Percentiles rank a stretch among this genome's conserved stretches.
Conservation (phyloP, 2,113 vertebrate species). For the Lophotis ruficrista region DNA sequence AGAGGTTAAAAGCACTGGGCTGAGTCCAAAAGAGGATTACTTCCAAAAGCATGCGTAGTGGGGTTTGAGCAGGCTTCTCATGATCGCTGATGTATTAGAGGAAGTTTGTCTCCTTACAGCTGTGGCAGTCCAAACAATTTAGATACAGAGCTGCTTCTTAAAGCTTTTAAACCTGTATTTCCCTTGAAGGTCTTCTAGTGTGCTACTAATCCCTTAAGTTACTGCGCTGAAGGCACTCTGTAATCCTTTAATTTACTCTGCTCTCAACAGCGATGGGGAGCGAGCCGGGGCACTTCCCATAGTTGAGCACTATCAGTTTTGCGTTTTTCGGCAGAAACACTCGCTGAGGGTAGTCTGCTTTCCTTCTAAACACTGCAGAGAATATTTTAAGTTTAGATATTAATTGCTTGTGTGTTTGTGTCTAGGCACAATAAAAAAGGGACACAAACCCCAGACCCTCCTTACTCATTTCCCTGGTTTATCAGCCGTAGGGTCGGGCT, state of each 20-base stretch:
- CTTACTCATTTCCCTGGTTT: rapidly evolving
- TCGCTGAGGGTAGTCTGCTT: not conserved
- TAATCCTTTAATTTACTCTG: constrained; percentile 64
- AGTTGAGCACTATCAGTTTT: not conserved
- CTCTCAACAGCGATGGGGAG: not conserved
- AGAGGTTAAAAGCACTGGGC: constrained; percentile 22
- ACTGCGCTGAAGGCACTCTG: constrained; percentile 57
- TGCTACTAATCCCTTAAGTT: constrained; percentile 60
- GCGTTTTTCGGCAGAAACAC: not conserved
- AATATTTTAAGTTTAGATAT: not conserved
- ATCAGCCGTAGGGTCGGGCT: not conserved
- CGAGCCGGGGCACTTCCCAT: not conserved
- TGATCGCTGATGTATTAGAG: constrained; percentile 5
- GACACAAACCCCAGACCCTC: not conserved
- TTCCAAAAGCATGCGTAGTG: constrained; percentile 23
- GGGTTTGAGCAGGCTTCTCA: constrained; percentile 21
- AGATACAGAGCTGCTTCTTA: constrained; percentile 66
- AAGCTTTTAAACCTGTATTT: constrained; percentile 66
- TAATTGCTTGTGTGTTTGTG: not conserved
- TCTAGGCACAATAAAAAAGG: not conserved
- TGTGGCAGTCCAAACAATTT: constrained; percentile 57
- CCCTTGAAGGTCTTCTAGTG: constrained; percentile 50
- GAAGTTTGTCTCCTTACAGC: constrained; percentile 49
- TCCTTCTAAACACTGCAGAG: not conserved
- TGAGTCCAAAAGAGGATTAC: not conserved